Base-by-base conservation (phyloP, 2,797 vertebrate genomes). In the Philypnodon macrostomus region DNA sequence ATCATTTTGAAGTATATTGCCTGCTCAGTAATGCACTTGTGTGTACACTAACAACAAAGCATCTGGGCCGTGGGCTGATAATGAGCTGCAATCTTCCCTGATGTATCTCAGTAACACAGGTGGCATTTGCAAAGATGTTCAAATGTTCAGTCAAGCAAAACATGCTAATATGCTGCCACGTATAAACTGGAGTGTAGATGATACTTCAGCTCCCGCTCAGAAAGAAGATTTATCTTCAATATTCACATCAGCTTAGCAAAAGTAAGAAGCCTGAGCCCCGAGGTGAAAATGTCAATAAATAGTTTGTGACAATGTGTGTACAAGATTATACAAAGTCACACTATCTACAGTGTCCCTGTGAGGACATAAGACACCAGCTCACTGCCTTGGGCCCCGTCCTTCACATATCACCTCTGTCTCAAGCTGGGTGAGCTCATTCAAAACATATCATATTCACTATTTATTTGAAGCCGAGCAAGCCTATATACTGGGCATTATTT, bases 71-170 rank as follows among this genome's bases (percentile, higher is more conserved):
- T n/a, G 17, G 18, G 36, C 36, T 13, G 42, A 64, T 41, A n/a
- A 13, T 26, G 23, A 4, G 7, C 11, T 5, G 15, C 13, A 33
- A 7, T 5, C 23, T 9, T 13, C 11, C 57, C 66, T 78, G 39
- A 45, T 53, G 70, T 67, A 65, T 73, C 63, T 74, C 63, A 51
- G 54, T 61, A 64, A 79, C 68, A 47, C 47, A 58, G 59, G 69
- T 63, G 49, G 42, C 24, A 47, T 59, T 70, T 65, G 33, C 51
- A 55, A 77, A 74, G 63, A 49, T 37, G 72, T 73, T 72, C 34
- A 70, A 72, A 58, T 58, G 37, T 71, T 69, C 55, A 68, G n/a
- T 54, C 13, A 51, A 58, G 63, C 53, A 55, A 50, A 60, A 37
- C 54, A 73, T 75, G 61, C 54, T 60, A 60, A 73, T 78, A 72